Base-by-base conservation (phyloP, 2,888 invertebrate species). In the Horisme vitalbata region DNA sequence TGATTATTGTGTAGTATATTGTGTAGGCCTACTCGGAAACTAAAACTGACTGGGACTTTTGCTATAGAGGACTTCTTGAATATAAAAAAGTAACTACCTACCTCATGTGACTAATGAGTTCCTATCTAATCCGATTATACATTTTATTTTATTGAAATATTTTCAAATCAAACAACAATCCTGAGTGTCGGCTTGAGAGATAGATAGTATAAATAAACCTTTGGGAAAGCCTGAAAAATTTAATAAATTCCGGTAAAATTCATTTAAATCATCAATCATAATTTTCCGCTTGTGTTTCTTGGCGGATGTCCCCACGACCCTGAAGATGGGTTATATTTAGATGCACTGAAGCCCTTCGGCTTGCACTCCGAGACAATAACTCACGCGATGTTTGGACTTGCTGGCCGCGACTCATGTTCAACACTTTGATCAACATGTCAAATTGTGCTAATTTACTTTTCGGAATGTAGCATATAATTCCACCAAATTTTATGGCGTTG, bases 311-410 rank as follows among this genome's bases (percentile, higher is more conserved):
- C 59, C 65, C 62, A 47, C 75, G 83, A 79, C 86, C 85, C 79
- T 85, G 84, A 81, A 72, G 68, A 66, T 65, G 62, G 41, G 63
- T 77, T 88, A 88, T 75, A 79, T 82, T 78, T 88, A 88, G 79
- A 61, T 61, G 48, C 51, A 11, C 23, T 43, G 62, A 64, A 71
- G 63, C 72, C 74, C 73, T 72, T 68, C 61, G 46, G 47, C 57
- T 34, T 56, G 58, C 57, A 63, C 60, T 53, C 67, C 65, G 67
- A 71, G 75, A 78, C 73, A 75, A 77, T 81, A 78, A 79, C 66
- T 73, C 77, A 76, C 62, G 65, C 71, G 71, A 73, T 74, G 69
- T 76, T 78, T 76, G 66, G 71, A 71, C 63, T 73, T 63, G 55
- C 59, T 52, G 54, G 48, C 39, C 44, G 58, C 59, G 38, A 59